Evolutionary conservation across 2,113 vertebrate genomes (phyloP), one percentile per base, ranked within the genome.

Genomic region (Trochalopteron elliotii): DNA sequence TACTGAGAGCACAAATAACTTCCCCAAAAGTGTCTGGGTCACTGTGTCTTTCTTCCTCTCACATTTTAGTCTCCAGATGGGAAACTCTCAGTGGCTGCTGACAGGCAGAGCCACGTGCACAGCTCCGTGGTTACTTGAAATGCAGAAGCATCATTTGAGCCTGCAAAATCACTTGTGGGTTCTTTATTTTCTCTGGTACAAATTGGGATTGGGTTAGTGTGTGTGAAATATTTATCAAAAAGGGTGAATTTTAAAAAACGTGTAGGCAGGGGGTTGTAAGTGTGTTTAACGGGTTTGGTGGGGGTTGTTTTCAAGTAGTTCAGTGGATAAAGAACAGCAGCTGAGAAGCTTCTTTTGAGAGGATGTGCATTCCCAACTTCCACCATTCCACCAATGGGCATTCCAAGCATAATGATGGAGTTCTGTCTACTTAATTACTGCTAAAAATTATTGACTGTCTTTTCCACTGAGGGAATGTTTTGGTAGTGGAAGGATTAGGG

Each of bases 1-100:
- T 16, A 7, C 39, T 0, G 4, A 63, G 44, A 0, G 11, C 23
- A 3, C 4, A 2, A 15, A 9, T 13, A 33, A 24, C 23, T 77
- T 76, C 59, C 39, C 47, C 52, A 11, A 11, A 45, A 15, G 35
- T 33, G 9, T 60, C 55, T 72, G 21, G 50, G 72, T 81, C 83
- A 55, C 59, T 10, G 52, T 40, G 39, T n/a, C 64, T 84, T 25
- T 55, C 44, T 42, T 47, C 47, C 42, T 70, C 67, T 84, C 40
- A 11, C 35, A 9, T 81, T 76, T 83, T 10, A 40, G 5, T 42
- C 80, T 83, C 24, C n/a, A 31, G 44, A 35, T 63, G 60, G 69
- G 61, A 82, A 63, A 27, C 50, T 27, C 47, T 3, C 24, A 1
- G 15, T 50, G 31, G 40, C 83, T 82, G 63, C 52, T 78, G 89